Base-by-base conservation (phyloP, 1,140 invertebrate species). In the Papilio aristodemus region DNA sequence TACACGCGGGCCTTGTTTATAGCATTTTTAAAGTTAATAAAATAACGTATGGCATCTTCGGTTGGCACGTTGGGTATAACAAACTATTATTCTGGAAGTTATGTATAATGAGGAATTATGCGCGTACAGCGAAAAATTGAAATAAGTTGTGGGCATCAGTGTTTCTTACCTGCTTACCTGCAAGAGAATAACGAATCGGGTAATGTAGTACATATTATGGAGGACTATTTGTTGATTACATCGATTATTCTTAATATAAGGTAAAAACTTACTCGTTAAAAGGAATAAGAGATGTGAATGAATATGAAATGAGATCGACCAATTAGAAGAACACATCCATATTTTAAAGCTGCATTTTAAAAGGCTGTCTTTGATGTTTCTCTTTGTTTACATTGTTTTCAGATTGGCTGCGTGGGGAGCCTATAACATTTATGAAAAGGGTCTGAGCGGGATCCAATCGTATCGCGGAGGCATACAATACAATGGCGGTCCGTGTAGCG, bases 361-460 rank as follows among this genome's bases (percentile, higher is more conserved):
- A 54, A 54, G 19, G 46, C 19, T 54, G 19, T 22, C 46, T 22
- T 14, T 0, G 46, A 22, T 54, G 46, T 54, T 54, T 22, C 9
- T 9, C 4, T 22, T 54, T 54, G 46, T 54, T 54, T 54, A 54
- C 46, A 54, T 54, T 54, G 46, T 54, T 54, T 13, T 22, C 17
- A 22, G 46, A 22, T 54, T 54, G 10, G 46, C 46, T 54, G 46
- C 46, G 46, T 54, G 46, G 46, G 62, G 62, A 64, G 37, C 62
- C 27, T 10, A 43, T 22, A 64, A 32, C 41, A 50, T 66, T 46
- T 66, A 46, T 46, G 63, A 66, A 11, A 32, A 22, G 62, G 39
- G 13, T 17, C n/a, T 50, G 63, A 27, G 63, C 22, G n/a, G 22
- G 57, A 4, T 66, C n/a, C 63, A 66, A 66, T 66, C 41, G 63